Evolutionary conservation across 2,113 vertebrate genomes (phyloP).

Genomic region (Holacanthus passer): DNA sequence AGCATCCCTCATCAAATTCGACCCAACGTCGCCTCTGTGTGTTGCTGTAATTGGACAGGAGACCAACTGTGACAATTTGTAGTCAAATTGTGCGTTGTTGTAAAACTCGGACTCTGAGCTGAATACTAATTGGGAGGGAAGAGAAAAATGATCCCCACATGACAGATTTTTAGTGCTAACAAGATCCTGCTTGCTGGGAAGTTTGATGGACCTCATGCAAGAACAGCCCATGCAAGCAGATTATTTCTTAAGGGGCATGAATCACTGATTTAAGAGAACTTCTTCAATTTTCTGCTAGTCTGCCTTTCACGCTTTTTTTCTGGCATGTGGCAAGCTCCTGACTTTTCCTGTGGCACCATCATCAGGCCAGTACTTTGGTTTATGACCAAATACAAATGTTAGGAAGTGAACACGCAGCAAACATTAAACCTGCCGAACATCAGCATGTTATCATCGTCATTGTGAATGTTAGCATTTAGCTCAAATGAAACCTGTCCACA

Average conservation of each 20-base stretch:
- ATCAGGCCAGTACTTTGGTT: not conserved
- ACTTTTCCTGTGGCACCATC: not conserved
- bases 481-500: too few species aligned
- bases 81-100: not conserved
- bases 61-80: slow-evolving; percentile 16
- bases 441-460: not conserved
- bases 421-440: not conserved
- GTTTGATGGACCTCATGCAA: not conserved
- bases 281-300: not conserved
- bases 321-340: too few species aligned
- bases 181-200: not conserved
- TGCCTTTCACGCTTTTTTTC: too few species aligned
- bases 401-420: not conserved
- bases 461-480: too few species aligned
- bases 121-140: slow-evolving; percentile 42
- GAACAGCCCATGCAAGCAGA: not conserved
- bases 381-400: not conserved
- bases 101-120: slow-evolving; percentile 13
- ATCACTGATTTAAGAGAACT: not conserved
- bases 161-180: slow-evolving; percentile 32
- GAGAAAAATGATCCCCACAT: not conserved
- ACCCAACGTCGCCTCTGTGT: not conserved
- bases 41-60: slow-evolving; percentile 8
- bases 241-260: not conserved
- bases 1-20: not conserved